These are phyloP conservation scores for Pegoplata infirma DNA, from an alignment of 2,888 invertebrate species.

Conservation along the genomic window DNA sequence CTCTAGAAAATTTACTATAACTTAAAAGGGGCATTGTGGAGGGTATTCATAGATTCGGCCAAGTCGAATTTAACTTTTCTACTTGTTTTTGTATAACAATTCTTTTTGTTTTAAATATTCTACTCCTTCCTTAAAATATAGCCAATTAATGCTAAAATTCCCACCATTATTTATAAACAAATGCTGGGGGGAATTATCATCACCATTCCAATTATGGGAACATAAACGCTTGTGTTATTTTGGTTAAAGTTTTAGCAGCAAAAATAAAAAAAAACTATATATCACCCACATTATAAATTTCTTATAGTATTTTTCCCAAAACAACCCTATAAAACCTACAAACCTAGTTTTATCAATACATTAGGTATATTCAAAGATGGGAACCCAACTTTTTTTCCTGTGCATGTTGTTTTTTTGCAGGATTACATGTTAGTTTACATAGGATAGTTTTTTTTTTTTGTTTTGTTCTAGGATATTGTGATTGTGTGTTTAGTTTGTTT, in stretches of 20 bases:
- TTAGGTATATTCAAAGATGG: constrained; percentile 2
- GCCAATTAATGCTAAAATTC: constrained; percentile 40
- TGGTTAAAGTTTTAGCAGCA: background rate
- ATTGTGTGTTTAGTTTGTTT: constrained; percentile 31
- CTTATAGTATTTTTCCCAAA: constrained; percentile 4
- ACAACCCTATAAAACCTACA: constrained; percentile 45
- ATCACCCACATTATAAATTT: constrained; percentile 39
- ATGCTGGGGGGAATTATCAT: background rate
- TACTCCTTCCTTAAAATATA: background rate
- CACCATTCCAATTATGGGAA: constrained; percentile 17
- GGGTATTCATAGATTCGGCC: no score
- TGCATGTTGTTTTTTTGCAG: constrained; percentile 20
- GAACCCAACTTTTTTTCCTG: background rate
- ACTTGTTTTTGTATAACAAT: no score
- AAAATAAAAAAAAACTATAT: background rate
- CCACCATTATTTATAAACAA: constrained; percentile 37
- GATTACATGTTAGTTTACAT: constrained; percentile 51
- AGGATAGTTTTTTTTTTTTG: constrained; percentile 31
- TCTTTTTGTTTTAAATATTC: background rate
- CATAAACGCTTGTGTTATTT: background rate
- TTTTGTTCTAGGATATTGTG: background rate
- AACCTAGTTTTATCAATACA: constrained; percentile 33
- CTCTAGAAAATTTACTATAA: background rate
- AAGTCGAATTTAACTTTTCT: no score
- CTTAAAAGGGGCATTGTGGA: no score